phyloP scores from a whole-genome alignment of 2,113 vertebrate genomes.

The Piliocolobus tephrosceles region DNA sequence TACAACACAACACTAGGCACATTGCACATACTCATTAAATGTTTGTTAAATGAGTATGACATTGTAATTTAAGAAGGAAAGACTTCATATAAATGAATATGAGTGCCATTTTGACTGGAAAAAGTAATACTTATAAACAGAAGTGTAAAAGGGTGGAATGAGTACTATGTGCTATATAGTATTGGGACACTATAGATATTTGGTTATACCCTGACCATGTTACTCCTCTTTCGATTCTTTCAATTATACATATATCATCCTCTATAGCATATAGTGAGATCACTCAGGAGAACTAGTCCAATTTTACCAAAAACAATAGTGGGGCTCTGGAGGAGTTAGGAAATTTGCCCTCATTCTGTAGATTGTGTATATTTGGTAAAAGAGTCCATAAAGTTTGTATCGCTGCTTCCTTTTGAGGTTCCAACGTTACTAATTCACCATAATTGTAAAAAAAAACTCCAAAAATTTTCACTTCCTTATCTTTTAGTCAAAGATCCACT shows the following conservation, averaged over 20 bases:
- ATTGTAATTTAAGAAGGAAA: neutral
- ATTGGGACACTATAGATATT: neutral
- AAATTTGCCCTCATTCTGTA: neutral
- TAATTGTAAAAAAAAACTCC: neutral
- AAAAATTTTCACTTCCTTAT: neutral
- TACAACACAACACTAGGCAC: neutral
- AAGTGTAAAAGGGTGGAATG: neutral
- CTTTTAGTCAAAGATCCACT: neutral
- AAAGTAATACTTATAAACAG: neutral
- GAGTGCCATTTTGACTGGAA: neutral
- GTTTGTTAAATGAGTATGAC: conserved; percentile 12
- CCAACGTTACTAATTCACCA: neutral
- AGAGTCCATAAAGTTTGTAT: neutral
- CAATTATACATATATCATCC: conserved; percentile 10
- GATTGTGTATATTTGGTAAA: neutral
- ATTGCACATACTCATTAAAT: neutral
- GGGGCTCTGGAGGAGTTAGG: neutral
- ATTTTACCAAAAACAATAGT: neutral
- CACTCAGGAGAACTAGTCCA: neutral
- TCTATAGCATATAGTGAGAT: neutral
- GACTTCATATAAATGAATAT: neutral
- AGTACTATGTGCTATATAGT: neutral
- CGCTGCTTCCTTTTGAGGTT: neutral
- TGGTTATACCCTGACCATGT: neutral
- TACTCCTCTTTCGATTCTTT: neutral